Base-by-base conservation (phyloP, 1,140 invertebrate genomes). In the Venturia canescens region DNA sequence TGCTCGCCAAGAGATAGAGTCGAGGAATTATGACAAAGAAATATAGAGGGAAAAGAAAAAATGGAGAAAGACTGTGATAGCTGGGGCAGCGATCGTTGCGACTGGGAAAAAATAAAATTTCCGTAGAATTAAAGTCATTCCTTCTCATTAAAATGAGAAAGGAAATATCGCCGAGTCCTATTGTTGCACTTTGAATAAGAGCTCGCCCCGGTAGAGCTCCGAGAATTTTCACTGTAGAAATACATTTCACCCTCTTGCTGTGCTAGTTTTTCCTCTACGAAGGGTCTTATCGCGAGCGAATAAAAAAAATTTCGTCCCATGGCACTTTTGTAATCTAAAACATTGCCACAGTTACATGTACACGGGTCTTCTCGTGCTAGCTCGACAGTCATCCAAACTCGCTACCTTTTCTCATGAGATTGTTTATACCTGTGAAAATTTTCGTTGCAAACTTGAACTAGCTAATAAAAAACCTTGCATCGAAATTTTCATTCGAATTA, bases 271-370 rank as follows among this genome's bases (percentile, higher is more conserved):
- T 63, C 57, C 60, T 63, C 60, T 13, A 26, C 23, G 21, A 27
- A 63, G 60, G 60, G 23, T 63, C 60, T 63, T 63, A 63, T 63
- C 60, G 60, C 60, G 21, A 63, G 23, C 6, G 60, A 27, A 27
- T 15, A 63, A 63, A 63, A 63, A 63, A 63, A 63, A 5, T 63
- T 27, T 63, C 60, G 60, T 63, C 60, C 60, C 60, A 63, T 27
- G 60, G 26, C 60, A 63, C 60, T 63, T 63, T 63, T 63, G 60
- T 63, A 63, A 63, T 63, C 60, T 63, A 63, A 63, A 63, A 63
- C 60, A 63, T 63, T 63, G 60, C 60, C 60, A 63, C 60, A 63
- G n/a, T 63, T 27, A 63, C 23, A 63, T 23, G 60, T 27, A 27
- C 23, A 63, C 9, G 60, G 23, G 60, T 9, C 60, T 15, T 63